Evolutionary conservation across 2,113 vertebrate species (phyloP).

Genomic region (Phocoena sinus): DNA sequence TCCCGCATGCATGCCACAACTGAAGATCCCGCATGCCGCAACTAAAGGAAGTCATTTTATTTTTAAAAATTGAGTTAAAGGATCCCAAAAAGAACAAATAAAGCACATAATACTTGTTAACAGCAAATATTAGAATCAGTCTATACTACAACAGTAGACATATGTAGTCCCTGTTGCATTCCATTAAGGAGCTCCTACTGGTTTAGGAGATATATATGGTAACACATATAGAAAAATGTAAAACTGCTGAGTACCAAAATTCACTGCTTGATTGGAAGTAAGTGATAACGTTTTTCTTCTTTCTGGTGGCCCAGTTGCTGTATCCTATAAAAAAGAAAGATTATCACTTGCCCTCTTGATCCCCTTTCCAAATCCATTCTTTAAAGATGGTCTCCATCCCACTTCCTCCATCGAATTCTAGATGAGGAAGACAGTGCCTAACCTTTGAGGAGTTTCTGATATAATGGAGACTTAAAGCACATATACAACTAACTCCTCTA

Average conservation of each 20-base stretch:
- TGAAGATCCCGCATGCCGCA: too few species aligned
- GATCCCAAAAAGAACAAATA: neutral
- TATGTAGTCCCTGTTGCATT: neutral
- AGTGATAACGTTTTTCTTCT: neutral
- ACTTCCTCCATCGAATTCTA: neutral
- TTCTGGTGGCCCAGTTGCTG: neutral
- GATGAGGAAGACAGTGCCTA: neutral
- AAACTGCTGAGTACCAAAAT: constrained; percentile 34
- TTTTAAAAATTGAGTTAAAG: neutral
- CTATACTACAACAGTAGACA: neutral
- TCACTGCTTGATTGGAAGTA: constrained; percentile 42
- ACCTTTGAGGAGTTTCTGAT: neutral
- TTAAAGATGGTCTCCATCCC: neutral
- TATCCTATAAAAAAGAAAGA: constrained; percentile 6
- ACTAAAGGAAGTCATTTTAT: neutral
- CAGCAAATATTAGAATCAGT: neutral
- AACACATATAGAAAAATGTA: neutral
- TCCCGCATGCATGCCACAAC: too few species aligned
- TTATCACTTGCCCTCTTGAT: neutral
- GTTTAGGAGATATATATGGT: constrained; percentile 11
- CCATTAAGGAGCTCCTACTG: neutral
- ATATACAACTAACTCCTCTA: neutral
- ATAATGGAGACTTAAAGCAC: neutral
- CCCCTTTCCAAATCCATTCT: neutral
- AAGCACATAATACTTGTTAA: neutral